These are phyloP conservation scores for Sweltsa coloradensis DNA, from an alignment of 1,140 invertebrate species.

Conservation along the genomic window DNA sequence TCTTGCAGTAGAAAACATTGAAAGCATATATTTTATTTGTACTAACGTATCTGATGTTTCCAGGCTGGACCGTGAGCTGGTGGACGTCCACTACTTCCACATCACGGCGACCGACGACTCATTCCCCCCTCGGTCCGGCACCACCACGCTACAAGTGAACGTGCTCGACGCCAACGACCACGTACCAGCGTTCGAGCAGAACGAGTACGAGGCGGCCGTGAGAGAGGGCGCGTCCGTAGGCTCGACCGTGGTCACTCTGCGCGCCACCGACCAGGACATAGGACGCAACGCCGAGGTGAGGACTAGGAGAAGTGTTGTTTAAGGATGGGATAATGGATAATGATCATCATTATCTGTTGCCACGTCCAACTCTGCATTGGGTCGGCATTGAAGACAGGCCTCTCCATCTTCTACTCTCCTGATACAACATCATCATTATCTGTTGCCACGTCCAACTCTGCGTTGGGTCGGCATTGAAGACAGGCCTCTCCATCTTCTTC, in stretches of 20 bases:
- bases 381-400: no score
- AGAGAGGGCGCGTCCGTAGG: conserved; percentile 78
- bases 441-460: no score
- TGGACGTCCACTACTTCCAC: conserved; percentile 57
- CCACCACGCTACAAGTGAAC: conserved; percentile 79
- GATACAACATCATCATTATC: no score
- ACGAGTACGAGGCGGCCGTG: conserved; percentile 71
- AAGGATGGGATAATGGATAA: no score
- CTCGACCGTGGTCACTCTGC: conserved; percentile 75
- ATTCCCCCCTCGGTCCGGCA: conserved; percentile 74
- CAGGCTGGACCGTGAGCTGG: conserved; percentile 65
- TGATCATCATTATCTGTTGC: no score
- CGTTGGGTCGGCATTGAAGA: no score
- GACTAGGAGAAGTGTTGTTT: background rate
- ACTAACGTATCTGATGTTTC: no score
- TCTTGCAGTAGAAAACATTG: no score
- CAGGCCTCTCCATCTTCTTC: no score
- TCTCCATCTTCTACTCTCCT: no score
- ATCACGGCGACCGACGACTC: conserved; percentile 61
- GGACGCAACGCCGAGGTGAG: conserved; percentile 69
- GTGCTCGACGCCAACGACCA: conserved; percentile 92
- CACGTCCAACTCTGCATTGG: no score
- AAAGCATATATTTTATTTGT: no score
- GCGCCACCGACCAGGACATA: conserved; percentile 84
- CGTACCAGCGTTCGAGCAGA: conserved; percentile 70